Evolutionary conservation across 2,113 vertebrate species (phyloP).

Genomic region (Anoplopoma fimbria): DNA sequence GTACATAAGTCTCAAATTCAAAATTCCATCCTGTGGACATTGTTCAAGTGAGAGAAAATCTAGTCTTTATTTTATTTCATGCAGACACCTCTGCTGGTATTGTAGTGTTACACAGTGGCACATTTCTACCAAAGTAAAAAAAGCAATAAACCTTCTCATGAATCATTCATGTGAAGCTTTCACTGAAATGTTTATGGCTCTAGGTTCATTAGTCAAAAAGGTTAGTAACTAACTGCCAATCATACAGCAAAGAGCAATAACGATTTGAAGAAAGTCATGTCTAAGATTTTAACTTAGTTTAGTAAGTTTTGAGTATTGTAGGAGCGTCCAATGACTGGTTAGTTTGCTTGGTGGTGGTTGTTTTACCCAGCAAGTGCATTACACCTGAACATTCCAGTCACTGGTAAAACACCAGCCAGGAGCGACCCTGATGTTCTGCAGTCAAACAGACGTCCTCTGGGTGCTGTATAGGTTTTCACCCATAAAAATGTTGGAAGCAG

Average conservation of each 20-base stretch:
- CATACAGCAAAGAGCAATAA: neutral
- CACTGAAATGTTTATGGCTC: constrained; percentile 6
- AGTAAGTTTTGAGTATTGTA: neutral
- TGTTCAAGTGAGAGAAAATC: neutral
- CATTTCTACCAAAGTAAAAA: neutral
- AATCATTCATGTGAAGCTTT: neutral
- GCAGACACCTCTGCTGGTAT: constrained; percentile 21
- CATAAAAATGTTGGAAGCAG: constrained; percentile 59
- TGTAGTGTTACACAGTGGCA: neutral
- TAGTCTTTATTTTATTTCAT: constrained; percentile 15
- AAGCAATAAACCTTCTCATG: neutral
- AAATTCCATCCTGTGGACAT: neutral
- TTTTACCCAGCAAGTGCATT: neutral
- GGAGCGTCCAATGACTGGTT: constrained; percentile 1
- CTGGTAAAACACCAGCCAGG: neutral
- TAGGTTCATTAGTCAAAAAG: neutral
- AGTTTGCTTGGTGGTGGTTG: constrained; percentile 14
- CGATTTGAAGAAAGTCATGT: neutral
- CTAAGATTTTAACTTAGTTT: neutral
- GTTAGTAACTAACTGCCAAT: neutral
- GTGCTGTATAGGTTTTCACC: constrained; percentile 30
- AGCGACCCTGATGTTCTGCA: neutral
- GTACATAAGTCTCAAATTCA: neutral
- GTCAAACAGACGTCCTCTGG: constrained; percentile 10
- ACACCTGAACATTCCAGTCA: neutral